Evolutionary conservation across 2,888 invertebrate genomes (phyloP).

Genomic region (Tipula helvola): DNA sequence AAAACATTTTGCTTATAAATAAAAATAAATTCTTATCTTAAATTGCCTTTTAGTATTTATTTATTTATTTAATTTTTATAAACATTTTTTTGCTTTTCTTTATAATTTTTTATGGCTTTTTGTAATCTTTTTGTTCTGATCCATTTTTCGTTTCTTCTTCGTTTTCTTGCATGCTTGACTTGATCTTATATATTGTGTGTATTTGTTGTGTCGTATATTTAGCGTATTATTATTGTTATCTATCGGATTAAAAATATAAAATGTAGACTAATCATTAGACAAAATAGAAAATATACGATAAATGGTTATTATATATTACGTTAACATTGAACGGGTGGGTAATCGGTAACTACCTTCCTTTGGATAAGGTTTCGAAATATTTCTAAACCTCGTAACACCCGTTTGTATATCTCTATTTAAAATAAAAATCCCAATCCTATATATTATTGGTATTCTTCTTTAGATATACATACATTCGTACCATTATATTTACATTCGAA

Average conservation of each 20-base stretch:
- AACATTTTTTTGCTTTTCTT: not conserved
- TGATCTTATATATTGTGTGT: not conserved
- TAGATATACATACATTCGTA: too few species aligned
- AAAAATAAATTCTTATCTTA: not conserved
- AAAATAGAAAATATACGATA: not conserved
- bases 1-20: not conserved
- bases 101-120: not conserved
- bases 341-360: not conserved
- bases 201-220: not conserved
- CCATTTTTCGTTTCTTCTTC: not conserved
- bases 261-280: not conserved
- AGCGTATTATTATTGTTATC: not conserved
- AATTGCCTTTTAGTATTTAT: constrained; percentile 4
- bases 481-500: not conserved
- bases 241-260: not conserved
- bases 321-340: not conserved
- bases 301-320: not conserved
- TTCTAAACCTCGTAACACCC: not conserved
- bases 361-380: too few species aligned
- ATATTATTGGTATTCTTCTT: not conserved
- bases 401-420: not conserved
- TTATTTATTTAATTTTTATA: not conserved
- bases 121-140: not conserved
- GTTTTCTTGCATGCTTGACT: not conserved
- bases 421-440: not conserved